Conservation (phyloP, 2,113 vertebrate genomes). For the Eptesicus fuscus region DNA sequence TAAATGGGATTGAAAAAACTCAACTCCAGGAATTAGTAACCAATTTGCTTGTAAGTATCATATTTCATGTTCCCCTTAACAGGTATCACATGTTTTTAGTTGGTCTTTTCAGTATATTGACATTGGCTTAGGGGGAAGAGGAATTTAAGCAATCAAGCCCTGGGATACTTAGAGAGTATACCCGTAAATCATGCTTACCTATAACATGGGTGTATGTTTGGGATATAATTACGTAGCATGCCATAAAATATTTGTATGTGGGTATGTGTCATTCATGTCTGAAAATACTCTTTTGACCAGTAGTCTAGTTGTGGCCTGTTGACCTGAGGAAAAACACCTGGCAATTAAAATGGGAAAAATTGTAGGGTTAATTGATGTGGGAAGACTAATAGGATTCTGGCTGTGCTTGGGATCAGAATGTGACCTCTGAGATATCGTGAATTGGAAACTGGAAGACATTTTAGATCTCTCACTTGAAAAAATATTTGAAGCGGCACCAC, state of each 20-base stretch:
- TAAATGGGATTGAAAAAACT: slow-evolving; percentile 23
- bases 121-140: slow-evolving; percentile 26
- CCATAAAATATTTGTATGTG: slow-evolving; percentile 5
- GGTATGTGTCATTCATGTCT: background rate
- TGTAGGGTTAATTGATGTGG: slow-evolving; percentile 71
- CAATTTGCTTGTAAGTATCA: slow-evolving; percentile 42
- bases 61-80: slow-evolving; percentile 69
- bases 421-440: slow-evolving; percentile 58
- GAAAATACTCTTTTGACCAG: slow-evolving; percentile 41
- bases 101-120: slow-evolving; percentile 42
- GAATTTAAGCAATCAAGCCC: slow-evolving; percentile 44
- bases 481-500: slow-evolving; percentile 59
- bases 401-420: slow-evolving; percentile 59
- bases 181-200: slow-evolving; percentile 31
- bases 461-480: slow-evolving; percentile 60
- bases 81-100: slow-evolving; percentile 61
- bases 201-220: slow-evolving; percentile 19
- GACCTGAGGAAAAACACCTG: slow-evolving; percentile 71
- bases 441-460: slow-evolving; percentile 63
- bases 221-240: slow-evolving; percentile 1
- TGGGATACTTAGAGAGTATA: slow-evolving; percentile 7
- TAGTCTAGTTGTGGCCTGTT: slow-evolving; percentile 37
- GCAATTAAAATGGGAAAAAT: slow-evolving; percentile 71
- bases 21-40: slow-evolving; percentile 32
- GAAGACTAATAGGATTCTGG: slow-evolving; percentile 70